Conservation (phyloP, 2,888 invertebrate species). For the Mesochorus sp. region DNA sequence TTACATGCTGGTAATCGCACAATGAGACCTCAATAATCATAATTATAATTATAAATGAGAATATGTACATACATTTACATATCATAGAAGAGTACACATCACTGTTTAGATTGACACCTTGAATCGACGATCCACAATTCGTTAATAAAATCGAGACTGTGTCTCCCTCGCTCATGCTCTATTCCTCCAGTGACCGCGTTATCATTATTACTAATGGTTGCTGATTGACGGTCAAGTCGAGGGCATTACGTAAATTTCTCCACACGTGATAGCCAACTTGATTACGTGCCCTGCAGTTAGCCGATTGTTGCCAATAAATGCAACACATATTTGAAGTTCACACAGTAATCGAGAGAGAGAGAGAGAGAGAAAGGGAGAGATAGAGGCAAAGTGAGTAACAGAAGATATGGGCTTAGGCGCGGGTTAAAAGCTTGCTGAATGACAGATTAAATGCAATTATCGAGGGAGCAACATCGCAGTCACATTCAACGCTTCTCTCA, state of each 20-base stretch:
- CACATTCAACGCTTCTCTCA: slow-evolving; percentile 6
- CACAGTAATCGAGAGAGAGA: slow-evolving; percentile 10
- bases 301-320: slow-evolving; percentile 36
- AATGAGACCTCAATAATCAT: background rate
- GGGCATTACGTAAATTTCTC: slow-evolving; percentile 50
- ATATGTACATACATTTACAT: slow-evolving; percentile 10
- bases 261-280: slow-evolving; percentile 48
- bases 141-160: slow-evolving; percentile 38
- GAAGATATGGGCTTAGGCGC: slow-evolving; percentile 58
- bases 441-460: slow-evolving; percentile 59
- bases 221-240: slow-evolving; percentile 50
- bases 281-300: slow-evolving; percentile 36
- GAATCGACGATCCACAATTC: slow-evolving; percentile 47
- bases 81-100: background rate
- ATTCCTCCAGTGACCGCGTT: slow-evolving; percentile 47
- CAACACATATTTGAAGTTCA: slow-evolving; percentile 26
- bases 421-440: slow-evolving; percentile 38
- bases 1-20: background rate
- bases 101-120: slow-evolving; percentile 44
- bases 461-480: slow-evolving; percentile 16
- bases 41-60: background rate
- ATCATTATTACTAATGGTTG: slow-evolving; percentile 44
- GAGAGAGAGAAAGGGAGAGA: slow-evolving; percentile 17
- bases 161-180: slow-evolving; percentile 7
- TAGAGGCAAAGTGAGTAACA: slow-evolving; percentile 46